phyloP scores from a whole-genome alignment of 2,113 vertebrate species.

The Chinchilla lanigera region DNA sequence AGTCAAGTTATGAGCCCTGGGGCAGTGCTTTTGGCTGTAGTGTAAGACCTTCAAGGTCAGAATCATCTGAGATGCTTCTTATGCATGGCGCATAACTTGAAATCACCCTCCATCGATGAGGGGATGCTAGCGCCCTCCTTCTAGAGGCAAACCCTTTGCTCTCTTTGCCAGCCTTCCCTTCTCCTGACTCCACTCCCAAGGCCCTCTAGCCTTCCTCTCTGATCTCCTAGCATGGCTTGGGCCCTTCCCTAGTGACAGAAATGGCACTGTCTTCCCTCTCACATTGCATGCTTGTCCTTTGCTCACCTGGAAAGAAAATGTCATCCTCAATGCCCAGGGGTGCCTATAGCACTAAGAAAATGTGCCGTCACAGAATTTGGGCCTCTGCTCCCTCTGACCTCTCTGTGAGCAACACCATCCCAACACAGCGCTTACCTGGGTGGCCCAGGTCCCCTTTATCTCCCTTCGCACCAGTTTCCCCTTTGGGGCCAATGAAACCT shows the following conservation, averaged over 20 bases:
- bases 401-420: accelerated
- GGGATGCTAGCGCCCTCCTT: neutral
- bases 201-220: neutral
- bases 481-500: slow-evolving; percentile 77
- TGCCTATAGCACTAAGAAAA: neutral
- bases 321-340: accelerated
- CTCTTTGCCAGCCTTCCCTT: neutral
- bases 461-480: slow-evolving; percentile 80
- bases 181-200: neutral
- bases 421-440: slow-evolving; percentile 72
- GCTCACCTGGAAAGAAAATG: neutral
- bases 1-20: neutral
- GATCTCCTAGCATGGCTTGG: neutral
- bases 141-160: neutral
- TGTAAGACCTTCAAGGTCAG: neutral
- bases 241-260: too few relatives aligned
- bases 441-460: slow-evolving; percentile 77
- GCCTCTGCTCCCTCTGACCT: too few relatives aligned
- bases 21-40: neutral
- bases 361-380: accelerated
- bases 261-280: neutral
- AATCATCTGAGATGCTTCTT: neutral
- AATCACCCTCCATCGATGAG: accelerated
- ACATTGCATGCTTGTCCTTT: neutral
- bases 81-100: accelerated